A percentile compares a stretch with the other conserved stretches of the same genome.
Conservation (phyloP, 2,797 vertebrate genomes). For the Fratercula arctica region DNA sequence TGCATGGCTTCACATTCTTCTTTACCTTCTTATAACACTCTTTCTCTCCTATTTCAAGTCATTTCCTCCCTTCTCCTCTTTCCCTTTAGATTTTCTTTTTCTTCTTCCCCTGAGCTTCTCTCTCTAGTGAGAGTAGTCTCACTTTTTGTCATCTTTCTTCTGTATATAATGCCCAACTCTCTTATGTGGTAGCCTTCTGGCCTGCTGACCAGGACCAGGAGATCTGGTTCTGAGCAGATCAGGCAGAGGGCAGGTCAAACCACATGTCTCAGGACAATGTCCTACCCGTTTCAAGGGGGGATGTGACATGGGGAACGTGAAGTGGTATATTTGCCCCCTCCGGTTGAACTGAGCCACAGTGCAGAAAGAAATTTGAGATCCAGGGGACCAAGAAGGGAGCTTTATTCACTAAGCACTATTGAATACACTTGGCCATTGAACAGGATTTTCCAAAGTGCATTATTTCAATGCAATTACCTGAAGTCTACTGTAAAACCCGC, state of each 20-base stretch:
- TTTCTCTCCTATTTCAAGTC: neutral
- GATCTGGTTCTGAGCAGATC: neutral
- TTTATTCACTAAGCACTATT: neutral
- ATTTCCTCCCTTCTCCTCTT: neutral
- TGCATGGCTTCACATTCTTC: rapidly evolving
- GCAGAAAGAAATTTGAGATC: neutral
- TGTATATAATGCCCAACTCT: neutral
- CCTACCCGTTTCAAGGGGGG: neutral
- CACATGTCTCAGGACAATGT: neutral
- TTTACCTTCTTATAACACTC: neutral
- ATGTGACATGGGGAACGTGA: neutral
- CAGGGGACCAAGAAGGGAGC: neutral
- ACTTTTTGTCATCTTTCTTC: neutral
- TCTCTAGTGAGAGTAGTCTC: neutral
- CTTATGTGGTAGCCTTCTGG: neutral
- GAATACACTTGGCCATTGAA: neutral
- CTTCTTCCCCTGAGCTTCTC: neutral
- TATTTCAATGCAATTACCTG: neutral
- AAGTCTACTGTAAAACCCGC: neutral
- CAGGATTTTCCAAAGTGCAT: neutral
- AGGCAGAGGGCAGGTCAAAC: neutral
- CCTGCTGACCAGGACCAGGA: neutral
- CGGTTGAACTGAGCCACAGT: neutral
- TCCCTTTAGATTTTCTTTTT: neutral
- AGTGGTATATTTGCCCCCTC: neutral